Base-by-base conservation (phyloP, 2,797 vertebrate genomes). In the Acomys russatus region DNA sequence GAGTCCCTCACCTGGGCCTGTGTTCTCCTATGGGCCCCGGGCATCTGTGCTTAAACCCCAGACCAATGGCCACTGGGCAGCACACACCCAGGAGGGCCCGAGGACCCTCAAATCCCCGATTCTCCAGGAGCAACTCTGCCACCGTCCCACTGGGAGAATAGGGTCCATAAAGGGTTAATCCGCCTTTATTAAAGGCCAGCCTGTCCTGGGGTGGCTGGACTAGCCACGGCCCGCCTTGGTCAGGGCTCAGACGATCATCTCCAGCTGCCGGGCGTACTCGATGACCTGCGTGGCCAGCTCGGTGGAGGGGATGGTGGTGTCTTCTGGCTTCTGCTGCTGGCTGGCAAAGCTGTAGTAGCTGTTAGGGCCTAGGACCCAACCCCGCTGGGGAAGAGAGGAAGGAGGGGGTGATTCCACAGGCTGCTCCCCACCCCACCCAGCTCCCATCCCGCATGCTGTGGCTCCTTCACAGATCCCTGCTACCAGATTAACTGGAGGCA, bases 251-350 rank as follows among this genome's bases (percentile, higher is more conserved):
- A 99, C 99, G 93, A 99, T 99, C 99, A 99, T 99, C 98, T 99
- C 99, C 98, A 99, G 99, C 98, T 99, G 99, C 96, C 99, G 98
- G 82, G 99, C 99, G 30, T 99, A 99, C 97, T 99, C 99, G 44
- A 99, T 99, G 98, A 99, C 99, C 98, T 99, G 99, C 93, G 99
- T 98, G 96, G 99, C 99, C 98, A 99, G 95, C 95, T 99, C 99
- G 0, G 99, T 99, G 8, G 99, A 99, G 25, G 99, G 99, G 97
- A 99, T 99, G 96, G 98, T 99, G 93, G 99, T 99, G 76, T 99
- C 99, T 94, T 99, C 99, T 1, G 99, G 99, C 92, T 99, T 99
- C 97, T 99, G 99, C 97, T 99, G 99, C 98, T 99, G 99, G 96
- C 98, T 99, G 94, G 98, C 99, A 97, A 99, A 99, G 12, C 99